Evolutionary conservation across 2,113 vertebrate genomes (phyloP), one percentile per base, ranked within the genome.

Genomic region (Lepus timidus): DNA sequence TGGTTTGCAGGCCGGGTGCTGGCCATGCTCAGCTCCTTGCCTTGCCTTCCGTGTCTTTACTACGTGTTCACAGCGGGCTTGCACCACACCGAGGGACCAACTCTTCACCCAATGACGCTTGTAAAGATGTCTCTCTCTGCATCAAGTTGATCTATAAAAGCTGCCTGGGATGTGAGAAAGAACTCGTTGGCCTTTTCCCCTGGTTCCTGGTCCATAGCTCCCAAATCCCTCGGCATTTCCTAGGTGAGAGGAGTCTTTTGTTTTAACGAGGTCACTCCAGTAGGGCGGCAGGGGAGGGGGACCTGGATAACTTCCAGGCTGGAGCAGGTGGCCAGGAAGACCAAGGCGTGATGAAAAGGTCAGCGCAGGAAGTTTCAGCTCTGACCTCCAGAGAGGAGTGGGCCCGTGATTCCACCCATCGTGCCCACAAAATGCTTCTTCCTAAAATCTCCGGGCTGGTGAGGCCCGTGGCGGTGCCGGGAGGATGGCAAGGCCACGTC

Each of bases 221-320:
- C 75, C 71, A 96, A 92, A 58, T 58, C 52, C 75, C 8, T 81
- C 49, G 62, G 80, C 33, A 90, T 90, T 86, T 64, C 44, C 52
- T 86, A 62, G 29, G 29, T 64, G 70, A 90, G 62, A n/a, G 75
- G 61, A 81, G 81, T 85, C 68, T 82, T 80, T 80, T 76, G 62
- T 29, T 81, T 61, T 68, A 81, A 75, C 2, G 36, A 86, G 65
- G 81, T 10, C 27, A 62, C 65, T 83, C 31, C 17, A 17, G 13
- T 58, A 10, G 55, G 55, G 17, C 2, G 12, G 55, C 13, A 17
- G 55, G 55, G 12, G 55, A 58, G 13, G 49, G n/a, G 81, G 25
- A 31, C 19, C n/a, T 62, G 29, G 68, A 16, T 20, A 88, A 73
- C 70, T 79, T 88, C 49, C 83, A 31, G 13, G 19, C 31, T 29